phyloP scores from a whole-genome alignment of 2,888 invertebrate genomes.

The Aphidius colemani region DNA sequence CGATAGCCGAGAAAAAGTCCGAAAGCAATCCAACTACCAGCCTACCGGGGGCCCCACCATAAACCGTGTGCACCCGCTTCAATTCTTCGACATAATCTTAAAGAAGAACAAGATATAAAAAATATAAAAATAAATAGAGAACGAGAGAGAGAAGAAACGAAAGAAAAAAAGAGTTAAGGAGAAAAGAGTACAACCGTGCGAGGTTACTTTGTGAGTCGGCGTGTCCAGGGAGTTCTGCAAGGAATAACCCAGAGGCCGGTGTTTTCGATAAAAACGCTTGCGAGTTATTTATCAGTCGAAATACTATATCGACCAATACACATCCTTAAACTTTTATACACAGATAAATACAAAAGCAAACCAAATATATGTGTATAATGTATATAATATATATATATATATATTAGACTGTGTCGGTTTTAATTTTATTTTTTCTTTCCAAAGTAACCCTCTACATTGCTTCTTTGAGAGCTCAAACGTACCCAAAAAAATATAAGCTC shows the following conservation, averaged over 20 bases:
- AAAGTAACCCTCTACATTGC: too few species aligned
- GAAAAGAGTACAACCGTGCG: constrained; percentile 28
- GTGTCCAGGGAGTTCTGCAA: constrained; percentile 26
- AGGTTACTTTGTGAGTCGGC: constrained; percentile 28
- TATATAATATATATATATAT: too few species aligned
- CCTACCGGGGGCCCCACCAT: constrained; percentile 24
- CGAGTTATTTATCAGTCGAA: constrained; percentile 49
- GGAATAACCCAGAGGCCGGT: constrained; percentile 32
- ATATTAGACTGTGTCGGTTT: too few species aligned
- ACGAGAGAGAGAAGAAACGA: constrained; percentile 28
- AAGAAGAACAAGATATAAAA: constrained; percentile 16
- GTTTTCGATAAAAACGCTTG: constrained; percentile 43
- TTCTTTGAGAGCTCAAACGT: too few species aligned
- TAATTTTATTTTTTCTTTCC: too few species aligned
- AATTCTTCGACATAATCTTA: constrained; percentile 23
- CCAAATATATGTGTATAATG: too few species aligned
- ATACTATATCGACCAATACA: constrained; percentile 37
- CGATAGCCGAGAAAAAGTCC: constrained; percentile 55
- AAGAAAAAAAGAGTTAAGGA: constrained; percentile 28
- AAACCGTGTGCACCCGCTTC: constrained; percentile 1
- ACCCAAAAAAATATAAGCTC: too few species aligned
- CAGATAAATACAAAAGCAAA: too few species aligned
- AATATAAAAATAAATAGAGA: constrained; percentile 19
- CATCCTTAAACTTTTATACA: not conserved
- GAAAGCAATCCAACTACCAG: constrained; percentile 54